Conservation (phyloP, 2,797 vertebrate genomes). For the Mallotus villosus region DNA sequence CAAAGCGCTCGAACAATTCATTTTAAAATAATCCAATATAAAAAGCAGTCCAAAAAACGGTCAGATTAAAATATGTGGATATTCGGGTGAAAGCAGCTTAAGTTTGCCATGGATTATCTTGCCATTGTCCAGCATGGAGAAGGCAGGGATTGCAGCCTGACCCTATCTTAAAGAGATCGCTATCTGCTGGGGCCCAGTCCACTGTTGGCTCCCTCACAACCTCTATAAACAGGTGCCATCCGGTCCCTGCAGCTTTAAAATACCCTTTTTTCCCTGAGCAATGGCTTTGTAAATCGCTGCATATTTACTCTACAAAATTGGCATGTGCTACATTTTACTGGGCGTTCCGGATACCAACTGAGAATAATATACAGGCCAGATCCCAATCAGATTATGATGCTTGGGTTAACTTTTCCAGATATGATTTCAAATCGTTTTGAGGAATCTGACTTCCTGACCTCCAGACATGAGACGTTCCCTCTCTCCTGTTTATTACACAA, state of each 20-base stretch:
- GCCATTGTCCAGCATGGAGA: constrained; percentile 31
- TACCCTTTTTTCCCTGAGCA: no score
- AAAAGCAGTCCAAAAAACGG: constrained; percentile 45
- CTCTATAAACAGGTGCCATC: neutral
- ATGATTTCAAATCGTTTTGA: neutral
- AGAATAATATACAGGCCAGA: no score
- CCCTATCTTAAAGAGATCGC: constrained; percentile 28
- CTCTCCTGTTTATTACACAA: neutral
- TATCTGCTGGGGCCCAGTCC: neutral
- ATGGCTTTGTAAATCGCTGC: no score
- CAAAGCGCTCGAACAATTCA: constrained; percentile 32
- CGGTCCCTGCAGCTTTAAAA: no score
- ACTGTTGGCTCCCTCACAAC: neutral
- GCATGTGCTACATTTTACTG: no score
- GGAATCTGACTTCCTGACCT: neutral
- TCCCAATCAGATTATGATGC: neutral
- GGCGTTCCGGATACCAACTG: no score
- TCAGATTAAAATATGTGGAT: constrained; percentile 48
- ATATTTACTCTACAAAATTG: no score
- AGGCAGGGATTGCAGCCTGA: constrained; percentile 40
- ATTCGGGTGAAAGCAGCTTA: constrained; percentile 65
- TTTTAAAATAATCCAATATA: constrained; percentile 33
- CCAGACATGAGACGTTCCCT: neutral
- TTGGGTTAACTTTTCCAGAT: neutral
- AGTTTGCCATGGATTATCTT: constrained; percentile 47